Percentiles rank a stretch among this genome's conserved stretches.
Evolutionary conservation across 2,797 vertebrate species (phyloP).

Genomic region (Pangasius mekongensis): DNA sequence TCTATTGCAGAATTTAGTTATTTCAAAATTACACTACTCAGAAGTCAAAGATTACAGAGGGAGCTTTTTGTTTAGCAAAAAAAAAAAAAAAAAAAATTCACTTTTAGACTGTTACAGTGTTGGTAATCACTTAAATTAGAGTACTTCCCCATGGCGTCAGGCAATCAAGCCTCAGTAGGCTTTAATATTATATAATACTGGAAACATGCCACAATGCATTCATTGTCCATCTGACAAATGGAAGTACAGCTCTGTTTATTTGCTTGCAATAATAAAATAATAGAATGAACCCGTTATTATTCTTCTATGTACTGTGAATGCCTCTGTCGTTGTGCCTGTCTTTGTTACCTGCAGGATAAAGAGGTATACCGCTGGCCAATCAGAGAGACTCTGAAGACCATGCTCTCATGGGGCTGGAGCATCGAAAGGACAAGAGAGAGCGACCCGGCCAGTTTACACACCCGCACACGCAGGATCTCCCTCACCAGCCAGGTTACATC

Average conservation of each 20-base stretch:
- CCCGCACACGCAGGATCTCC: constrained; percentile 86
- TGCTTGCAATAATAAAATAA: not conserved
- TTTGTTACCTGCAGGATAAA: constrained; percentile 90
- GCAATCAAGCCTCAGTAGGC: not conserved
- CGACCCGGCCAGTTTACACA: constrained; percentile 84
- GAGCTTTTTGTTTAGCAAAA: not conserved
- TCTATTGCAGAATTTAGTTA: not conserved
- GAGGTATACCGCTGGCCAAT: constrained; percentile 90
- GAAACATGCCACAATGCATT: not conserved
- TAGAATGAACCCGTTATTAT: not conserved
- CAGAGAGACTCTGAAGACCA: constrained; percentile 92
- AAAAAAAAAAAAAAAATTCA: not conserved
- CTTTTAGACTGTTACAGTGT: not conserved
- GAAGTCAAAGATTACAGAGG: not conserved
- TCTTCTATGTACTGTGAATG: not conserved
- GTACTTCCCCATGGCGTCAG: not conserved
- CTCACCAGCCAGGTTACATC: constrained; percentile 87
- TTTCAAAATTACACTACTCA: not conserved
- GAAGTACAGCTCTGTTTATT: not conserved
- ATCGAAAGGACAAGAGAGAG: constrained; percentile 89
- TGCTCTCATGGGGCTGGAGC: constrained; percentile 92
- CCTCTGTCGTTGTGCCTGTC: not conserved
- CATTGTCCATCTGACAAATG: not conserved
- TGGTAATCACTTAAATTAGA: not conserved
- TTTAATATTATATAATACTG: not conserved